A percentile compares a stretch with the other conserved stretches of the same genome.
These are phyloP conservation scores for Hippoglossus hippoglossus DNA, from an alignment of 2,797 vertebrate genomes.

Conservation along the genomic window DNA sequence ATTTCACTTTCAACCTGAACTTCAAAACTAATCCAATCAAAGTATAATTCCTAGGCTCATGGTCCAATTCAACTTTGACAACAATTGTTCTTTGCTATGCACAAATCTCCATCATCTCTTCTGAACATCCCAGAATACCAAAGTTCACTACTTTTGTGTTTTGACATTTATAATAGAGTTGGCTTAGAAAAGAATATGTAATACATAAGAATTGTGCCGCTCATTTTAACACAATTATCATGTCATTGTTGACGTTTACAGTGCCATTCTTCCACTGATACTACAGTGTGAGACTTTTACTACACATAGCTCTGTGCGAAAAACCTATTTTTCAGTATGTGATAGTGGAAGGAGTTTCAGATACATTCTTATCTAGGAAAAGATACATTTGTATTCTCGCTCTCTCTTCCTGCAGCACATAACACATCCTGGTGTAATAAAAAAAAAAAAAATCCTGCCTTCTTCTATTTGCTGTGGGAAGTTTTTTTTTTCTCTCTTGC, in stretches of 20 bases:
- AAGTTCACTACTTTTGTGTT: constrained; percentile 4
- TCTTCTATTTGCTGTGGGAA: constrained; percentile 27
- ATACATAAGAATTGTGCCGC: neutral
- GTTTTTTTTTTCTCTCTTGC: constrained; percentile 48
- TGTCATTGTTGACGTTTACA: neutral
- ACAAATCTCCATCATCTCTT: neutral
- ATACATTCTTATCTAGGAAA: neutral
- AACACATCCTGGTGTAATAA: constrained; percentile 13
- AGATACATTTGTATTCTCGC: neutral
- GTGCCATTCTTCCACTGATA: neutral
- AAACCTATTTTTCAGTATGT: neutral
- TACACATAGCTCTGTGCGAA: neutral
- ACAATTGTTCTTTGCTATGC: constrained; percentile 16
- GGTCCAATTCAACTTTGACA: constrained; percentile 4
- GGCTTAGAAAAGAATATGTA: neutral
- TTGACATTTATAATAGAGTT: neutral
- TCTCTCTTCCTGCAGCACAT: constrained; percentile 1
- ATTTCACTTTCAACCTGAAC: constrained; percentile 3
- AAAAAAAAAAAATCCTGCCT: constrained; percentile 19
- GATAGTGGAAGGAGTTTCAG: neutral
- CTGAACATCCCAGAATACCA: neutral
- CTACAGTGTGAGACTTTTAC: neutral
- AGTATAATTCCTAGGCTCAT: constrained; percentile 19
- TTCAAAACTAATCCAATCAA: constrained; percentile 46
- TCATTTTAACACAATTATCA: neutral